A percentile compares a stretch with the other conserved stretches of the same genome.
Evolutionary conservation across 1,140 invertebrate genomes (phyloP).

Genomic region (Leptestheria dahalacensis): DNA sequence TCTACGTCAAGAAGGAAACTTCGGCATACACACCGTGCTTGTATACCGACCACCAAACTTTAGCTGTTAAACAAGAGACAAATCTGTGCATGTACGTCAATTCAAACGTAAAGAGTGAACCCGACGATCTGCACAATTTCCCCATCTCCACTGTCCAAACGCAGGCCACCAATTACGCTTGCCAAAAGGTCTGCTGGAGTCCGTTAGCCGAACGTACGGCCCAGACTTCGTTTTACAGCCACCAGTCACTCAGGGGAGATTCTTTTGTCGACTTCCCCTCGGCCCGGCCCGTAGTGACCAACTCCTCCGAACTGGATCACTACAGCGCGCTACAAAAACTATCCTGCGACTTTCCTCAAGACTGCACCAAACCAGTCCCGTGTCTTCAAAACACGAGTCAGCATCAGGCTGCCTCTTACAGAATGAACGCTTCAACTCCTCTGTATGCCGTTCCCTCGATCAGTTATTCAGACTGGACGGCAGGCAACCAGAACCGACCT

Average conservation of each 20-base stretch:
- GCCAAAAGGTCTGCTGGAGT: background rate
- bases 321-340: constrained; percentile 5
- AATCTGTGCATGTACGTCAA: background rate
- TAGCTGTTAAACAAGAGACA: background rate
- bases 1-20: background rate
- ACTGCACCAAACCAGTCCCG: background rate
- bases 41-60: background rate
- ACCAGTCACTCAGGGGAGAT: background rate
- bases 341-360: constrained; percentile 5
- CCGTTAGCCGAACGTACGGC: background rate
- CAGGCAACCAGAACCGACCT: background rate
- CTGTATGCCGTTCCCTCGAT: background rate
- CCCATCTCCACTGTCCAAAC: background rate
- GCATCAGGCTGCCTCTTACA: background rate
- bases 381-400: background rate
- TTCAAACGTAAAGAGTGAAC: background rate
- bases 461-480: constrained; percentile 5
- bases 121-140: background rate
- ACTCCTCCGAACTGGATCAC: background rate
- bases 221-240: background rate
- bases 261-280: background rate
- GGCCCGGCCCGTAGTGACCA: background rate
- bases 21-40: background rate
- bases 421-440: background rate
- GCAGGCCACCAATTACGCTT: background rate